Evolutionary conservation across 2,888 invertebrate genomes (phyloP), one percentile per base, ranked within the genome.

Genomic region (Boloria euphrosyne): DNA sequence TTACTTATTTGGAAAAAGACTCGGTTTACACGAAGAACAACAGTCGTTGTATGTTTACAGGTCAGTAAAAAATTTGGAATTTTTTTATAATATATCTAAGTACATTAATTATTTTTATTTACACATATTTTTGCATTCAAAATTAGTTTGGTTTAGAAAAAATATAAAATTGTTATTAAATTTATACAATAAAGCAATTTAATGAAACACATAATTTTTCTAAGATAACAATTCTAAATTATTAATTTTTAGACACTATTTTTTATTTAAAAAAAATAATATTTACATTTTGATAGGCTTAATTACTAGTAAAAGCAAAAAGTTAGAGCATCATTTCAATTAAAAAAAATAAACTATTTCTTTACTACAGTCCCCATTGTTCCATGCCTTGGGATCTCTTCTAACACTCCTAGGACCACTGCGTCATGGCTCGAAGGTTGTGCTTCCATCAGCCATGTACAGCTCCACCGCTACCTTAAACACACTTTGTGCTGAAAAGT

Each of bases 381-480:
- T 97, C 83, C 98, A 98, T 81, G 96, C 96, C 13, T 95, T 96
- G 80, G 98, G 97, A 0, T 95, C 95, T 54, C 91, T 96, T 1
- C 86, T 95, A 55, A 96, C 95, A 0, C 82, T 94, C 22, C 75
- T 96, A 43, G 81, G 87, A 0, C 92, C 93, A 7, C 78, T 96
- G 0, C 91, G 94, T 53, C 92, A 94, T 77, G 96, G 96, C 0
- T 81, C 93, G 0, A 94, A 95, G 0, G 67, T 95, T 44, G 93
- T 96, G 0, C 73, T 96, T 1, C 94, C 96, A 1, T 85, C 93
- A 0, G 91, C 93, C 0, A 86, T 87, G 0, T 96, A 95, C 78
- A 94, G 95, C 75, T 93, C 86, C 0, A 61, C 75, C 5, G 93
- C 93, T 27, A 93, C 95, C 4, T 82, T 97, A 14, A 88, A 95